Conservation (phyloP, 2,113 vertebrate genomes). For the Anser cygnoides region DNA sequence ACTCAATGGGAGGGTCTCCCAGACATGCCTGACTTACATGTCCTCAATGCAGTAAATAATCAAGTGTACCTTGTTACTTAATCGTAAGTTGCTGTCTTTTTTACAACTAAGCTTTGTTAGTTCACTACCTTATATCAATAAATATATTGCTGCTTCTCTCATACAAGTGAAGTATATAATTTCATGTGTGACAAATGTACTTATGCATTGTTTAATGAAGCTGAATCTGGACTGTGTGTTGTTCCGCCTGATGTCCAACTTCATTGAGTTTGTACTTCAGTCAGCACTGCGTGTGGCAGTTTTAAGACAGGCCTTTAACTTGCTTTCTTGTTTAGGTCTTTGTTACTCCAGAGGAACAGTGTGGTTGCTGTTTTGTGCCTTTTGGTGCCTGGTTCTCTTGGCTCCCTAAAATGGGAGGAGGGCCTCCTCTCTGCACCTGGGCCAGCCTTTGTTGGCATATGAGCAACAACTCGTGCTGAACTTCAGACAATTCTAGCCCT, state of each 20-base stretch:
- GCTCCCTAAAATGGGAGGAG: not conserved
- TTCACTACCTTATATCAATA: too few species aligned
- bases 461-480: not conserved
- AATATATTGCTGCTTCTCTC: too few species aligned
- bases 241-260: not conserved
- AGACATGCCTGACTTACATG: too few species aligned
- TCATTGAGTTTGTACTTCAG: not conserved
- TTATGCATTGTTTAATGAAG: not conserved
- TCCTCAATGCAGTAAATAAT: too few species aligned
- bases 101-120: too few species aligned
- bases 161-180: too few species aligned
- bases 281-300: not conserved
- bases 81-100: too few species aligned
- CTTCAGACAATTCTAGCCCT: not conserved
- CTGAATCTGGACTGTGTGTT: not conserved
- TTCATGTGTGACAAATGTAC: not conserved
- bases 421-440: not conserved
- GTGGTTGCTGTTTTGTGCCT: not conserved
- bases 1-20: too few species aligned
- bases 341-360: not conserved
- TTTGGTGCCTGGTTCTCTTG: not conserved
- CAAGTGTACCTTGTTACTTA: too few species aligned
- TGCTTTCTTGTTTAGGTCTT: not conserved
- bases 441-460: not conserved
- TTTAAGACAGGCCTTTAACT: not conserved